Evolutionary conservation across 2,113 vertebrate species (phyloP).

Genomic region (Scartelaos histophorus): DNA sequence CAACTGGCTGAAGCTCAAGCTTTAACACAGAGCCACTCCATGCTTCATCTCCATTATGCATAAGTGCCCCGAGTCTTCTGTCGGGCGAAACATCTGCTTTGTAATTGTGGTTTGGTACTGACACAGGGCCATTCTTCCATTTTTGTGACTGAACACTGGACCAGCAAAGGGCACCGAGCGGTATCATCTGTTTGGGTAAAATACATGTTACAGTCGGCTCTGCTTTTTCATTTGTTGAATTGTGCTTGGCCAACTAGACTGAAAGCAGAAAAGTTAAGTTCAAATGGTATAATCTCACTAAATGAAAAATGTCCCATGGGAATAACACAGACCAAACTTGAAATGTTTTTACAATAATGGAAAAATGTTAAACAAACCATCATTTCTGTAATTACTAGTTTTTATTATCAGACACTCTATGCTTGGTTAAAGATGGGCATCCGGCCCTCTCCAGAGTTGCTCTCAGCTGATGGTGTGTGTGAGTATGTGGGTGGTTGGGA

Average conservation of each 20-base stretch:
- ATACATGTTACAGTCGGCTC: constrained; percentile 34
- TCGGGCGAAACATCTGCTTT: constrained; percentile 55
- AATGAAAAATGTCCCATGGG: background rate
- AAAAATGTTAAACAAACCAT: background rate
- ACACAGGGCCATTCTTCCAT: constrained; percentile 52
- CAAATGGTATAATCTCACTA: constrained; percentile 20
- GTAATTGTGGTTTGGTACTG: constrained; percentile 64
- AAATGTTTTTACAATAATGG: background rate
- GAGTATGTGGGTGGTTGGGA: constrained; percentile 8
- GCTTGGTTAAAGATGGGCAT: constrained; percentile 18
- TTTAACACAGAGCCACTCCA: background rate
- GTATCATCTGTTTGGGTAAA: constrained; percentile 50
- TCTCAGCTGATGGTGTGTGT: constrained; percentile 12
- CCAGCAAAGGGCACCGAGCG: constrained; percentile 23
- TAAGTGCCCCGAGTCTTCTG: constrained; percentile 20
- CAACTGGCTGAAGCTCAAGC: constrained; percentile 32
- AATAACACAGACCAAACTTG: background rate
- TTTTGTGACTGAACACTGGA: constrained; percentile 24
- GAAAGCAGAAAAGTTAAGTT: constrained; percentile 11
- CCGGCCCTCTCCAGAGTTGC: constrained; percentile 10
- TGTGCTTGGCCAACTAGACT: constrained; percentile 7
- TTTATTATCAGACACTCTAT: constrained; percentile 4
- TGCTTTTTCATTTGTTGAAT: constrained; percentile 40
- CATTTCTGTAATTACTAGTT: background rate
- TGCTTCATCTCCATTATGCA: constrained; percentile 22